Evolutionary conservation across 2,113 vertebrate species (phyloP), one percentile per base, ranked within the genome.

Genomic region (Pongo pygmaeus): DNA sequence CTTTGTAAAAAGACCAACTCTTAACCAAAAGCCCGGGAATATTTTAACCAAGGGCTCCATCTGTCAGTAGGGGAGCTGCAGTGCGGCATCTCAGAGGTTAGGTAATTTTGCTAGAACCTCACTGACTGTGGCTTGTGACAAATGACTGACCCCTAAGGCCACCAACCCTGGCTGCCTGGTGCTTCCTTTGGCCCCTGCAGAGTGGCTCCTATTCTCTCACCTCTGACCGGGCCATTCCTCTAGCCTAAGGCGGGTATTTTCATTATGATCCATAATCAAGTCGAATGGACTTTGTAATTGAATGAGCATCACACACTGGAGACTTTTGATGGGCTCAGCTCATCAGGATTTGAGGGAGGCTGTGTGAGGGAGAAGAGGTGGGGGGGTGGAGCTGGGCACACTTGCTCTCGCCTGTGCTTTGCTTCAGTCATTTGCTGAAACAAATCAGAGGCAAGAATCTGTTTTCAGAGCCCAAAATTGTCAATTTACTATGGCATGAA

Each of bases 241-340:
- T 93, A 97, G 96, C 97, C 96, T 1, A 23, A 95, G 97, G 97
- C 77, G 50, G 72, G 80, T 95, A 97, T 97, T 98, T 97, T 97
- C 97, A 97, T 98, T 97, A 97, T 96, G 95, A 94, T 96, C 96
- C 86, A 94, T 96, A 98, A 95, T 97, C 96, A 97, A 89, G n/a
- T 95, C 6, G 84, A 97, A 97, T 96, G 89, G 97, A 96, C 90
- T 91, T 97, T 91, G 95, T 98, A 97, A 98, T 96, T 97, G 96
- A 97, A 96, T 84, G 89, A 81, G 84, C 88, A 40, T 74, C 80
- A 11, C 61, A 90, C 72, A 94, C 85, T 27, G 64, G 96, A 96
- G 96, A 98, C 80, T 96, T 96, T 84, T 50, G 95, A 96, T 95
- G 77, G 80, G 77, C 64, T 94, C 32, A 70, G 67, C 93, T 91